Evolutionary conservation across 2,888 invertebrate species (phyloP).

Genomic region (Epistrophella euchroma): DNA sequence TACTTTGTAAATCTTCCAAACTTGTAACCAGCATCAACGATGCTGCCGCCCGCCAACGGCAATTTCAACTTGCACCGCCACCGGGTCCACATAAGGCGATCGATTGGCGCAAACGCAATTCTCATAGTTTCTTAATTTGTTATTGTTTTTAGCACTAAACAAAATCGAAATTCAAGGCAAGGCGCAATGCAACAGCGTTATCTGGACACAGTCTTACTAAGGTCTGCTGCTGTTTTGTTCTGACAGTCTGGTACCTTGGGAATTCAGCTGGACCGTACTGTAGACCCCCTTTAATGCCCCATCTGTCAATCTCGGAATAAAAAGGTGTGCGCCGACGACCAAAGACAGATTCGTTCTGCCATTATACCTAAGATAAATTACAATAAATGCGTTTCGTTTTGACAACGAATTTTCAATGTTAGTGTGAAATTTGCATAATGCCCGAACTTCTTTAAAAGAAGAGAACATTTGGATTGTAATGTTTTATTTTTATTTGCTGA

Average conservation of each 20-base stretch:
- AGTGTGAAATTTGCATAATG: slow-evolving; percentile 62
- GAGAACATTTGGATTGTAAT: not conserved
- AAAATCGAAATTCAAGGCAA: not conserved
- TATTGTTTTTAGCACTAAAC: not conserved
- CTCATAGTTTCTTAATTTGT: not conserved
- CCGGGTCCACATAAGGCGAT: slow-evolving; percentile 5
- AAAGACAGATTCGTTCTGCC: slow-evolving; percentile 1
- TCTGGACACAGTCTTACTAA: not conserved
- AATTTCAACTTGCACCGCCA: not conserved
- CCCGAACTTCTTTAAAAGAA: slow-evolving; percentile 44
- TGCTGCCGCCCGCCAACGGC: not conserved
- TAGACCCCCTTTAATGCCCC: not conserved
- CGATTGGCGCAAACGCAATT: not conserved
- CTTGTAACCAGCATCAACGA: slow-evolving; percentile 1
- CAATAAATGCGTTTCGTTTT: slow-evolving; percentile 21
- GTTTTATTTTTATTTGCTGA: slow-evolving; percentile 6
- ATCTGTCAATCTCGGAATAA: slow-evolving; percentile 40
- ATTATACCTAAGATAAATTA: not conserved
- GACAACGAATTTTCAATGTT: slow-evolving; percentile 61
- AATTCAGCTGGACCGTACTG: slow-evolving; percentile 38
- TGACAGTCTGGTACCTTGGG: not conserved
- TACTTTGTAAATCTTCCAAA: slow-evolving; percentile 58
- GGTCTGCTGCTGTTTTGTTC: slow-evolving; percentile 30
- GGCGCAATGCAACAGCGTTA: not conserved
- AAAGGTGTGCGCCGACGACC: slow-evolving; percentile 38